These are phyloP conservation scores for Branchinecta sandiegonensis DNA, from an alignment of 2,888 invertebrate genomes.

Conservation along the genomic window DNA sequence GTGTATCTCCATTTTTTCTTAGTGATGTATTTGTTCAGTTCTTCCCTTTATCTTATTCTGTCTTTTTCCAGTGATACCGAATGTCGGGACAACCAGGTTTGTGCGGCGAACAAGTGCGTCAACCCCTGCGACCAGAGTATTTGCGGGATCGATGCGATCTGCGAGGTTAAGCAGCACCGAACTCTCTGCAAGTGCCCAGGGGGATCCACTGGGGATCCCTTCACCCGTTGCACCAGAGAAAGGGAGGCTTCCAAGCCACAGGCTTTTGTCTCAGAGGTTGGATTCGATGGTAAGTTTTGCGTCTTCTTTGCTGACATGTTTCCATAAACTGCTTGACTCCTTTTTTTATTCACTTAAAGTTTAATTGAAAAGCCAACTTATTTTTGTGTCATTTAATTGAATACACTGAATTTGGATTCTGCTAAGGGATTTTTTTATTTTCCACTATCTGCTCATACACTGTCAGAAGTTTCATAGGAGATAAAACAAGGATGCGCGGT, in stretches of 20 bases:
- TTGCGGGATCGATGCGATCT: constrained; percentile 47
- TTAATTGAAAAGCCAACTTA: too few species aligned
- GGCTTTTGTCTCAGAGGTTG: constrained; percentile 4
- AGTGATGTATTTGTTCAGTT: not conserved
- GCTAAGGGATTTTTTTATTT: too few species aligned
- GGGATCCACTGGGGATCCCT: constrained; percentile 65
- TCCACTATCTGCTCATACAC: too few species aligned
- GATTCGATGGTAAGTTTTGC: not conserved
- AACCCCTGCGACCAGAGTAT: constrained; percentile 51
- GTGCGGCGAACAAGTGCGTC: constrained; percentile 58
- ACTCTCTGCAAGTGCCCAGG: constrained; percentile 58
- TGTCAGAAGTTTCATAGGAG: too few species aligned
- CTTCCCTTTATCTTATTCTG: constrained; percentile 9
- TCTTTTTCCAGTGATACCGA: constrained; percentile 48
- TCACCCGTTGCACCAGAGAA: constrained; percentile 43
- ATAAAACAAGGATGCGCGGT: too few species aligned
- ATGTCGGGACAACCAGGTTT: constrained; percentile 54
- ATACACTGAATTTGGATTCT: too few species aligned
- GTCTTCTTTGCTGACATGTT: too few species aligned
- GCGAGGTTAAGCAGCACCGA: constrained; percentile 57
- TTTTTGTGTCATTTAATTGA: too few species aligned
- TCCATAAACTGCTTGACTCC: too few species aligned
- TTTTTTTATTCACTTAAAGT: too few species aligned
- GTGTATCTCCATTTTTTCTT: too few species aligned
- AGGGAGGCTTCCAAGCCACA: not conserved